phyloP scores from a whole-genome alignment of 2,113 vertebrate genomes.

The Dromaius novaehollandiae region DNA sequence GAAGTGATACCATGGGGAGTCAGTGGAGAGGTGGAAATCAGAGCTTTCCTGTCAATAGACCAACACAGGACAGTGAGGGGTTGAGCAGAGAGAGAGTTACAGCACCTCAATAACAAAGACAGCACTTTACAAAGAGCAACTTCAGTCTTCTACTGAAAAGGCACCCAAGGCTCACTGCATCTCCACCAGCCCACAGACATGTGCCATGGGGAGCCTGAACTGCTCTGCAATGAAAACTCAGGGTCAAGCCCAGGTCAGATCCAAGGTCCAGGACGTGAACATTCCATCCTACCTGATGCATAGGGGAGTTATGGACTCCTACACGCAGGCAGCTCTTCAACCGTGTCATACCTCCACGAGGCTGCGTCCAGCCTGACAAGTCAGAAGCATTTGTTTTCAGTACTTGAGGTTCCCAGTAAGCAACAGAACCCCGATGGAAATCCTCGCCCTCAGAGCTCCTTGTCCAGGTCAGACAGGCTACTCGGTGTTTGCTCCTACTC shows the following conservation, averaged over 20 bases:
- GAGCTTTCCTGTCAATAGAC: accelerated
- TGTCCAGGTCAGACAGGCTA: neutral
- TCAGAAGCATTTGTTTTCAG: neutral
- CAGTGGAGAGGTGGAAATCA: neutral
- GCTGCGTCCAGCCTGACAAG: neutral
- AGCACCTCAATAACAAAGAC: neutral
- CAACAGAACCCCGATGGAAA: neutral
- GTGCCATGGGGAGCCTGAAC: neutral
- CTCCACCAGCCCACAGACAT: neutral
- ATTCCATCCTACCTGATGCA: too few relatives aligned
- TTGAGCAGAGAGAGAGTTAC: neutral
- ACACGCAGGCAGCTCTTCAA: too few relatives aligned
- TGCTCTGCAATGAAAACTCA: neutral
- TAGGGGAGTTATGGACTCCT: too few relatives aligned
- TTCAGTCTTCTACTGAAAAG: neutral
- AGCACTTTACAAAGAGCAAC: neutral
- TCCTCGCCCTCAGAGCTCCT: neutral
- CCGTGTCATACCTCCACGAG: neutral
- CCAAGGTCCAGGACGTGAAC: neutral
- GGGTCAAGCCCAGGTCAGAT: neutral
- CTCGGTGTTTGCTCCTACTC: neutral
- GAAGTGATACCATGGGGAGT: neutral
- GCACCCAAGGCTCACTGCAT: neutral
- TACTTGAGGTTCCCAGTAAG: neutral
- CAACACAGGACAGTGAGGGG: neutral